phyloP scores from a whole-genome alignment of 2,113 vertebrate species.

The Gasterosteus aculeatus region DNA sequence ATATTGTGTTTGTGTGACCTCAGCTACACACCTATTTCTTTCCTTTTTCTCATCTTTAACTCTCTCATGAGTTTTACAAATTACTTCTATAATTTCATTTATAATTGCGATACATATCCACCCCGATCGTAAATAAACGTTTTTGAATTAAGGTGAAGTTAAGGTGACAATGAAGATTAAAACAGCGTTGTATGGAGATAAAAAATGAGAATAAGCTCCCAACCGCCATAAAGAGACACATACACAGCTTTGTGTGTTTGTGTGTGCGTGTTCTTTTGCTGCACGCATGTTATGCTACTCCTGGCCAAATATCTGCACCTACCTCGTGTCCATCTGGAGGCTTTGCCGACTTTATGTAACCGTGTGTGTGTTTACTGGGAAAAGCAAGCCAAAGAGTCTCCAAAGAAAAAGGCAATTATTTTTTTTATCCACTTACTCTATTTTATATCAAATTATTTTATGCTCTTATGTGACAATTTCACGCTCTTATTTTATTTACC shows the following conservation, averaged over 20 bases:
- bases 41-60: neutral
- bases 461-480: too few relatives aligned
- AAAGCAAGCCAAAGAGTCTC: slow-evolving; percentile 31
- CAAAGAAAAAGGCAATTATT: slow-evolving; percentile 40
- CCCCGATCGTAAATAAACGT: neutral
- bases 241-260: slow-evolving; percentile 1
- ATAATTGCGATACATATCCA: neutral
- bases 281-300: slow-evolving; percentile 16
- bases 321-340: slow-evolving; percentile 52
- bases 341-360: slow-evolving; percentile 55
- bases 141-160: slow-evolving; percentile 2
- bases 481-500: slow-evolving; percentile 23
- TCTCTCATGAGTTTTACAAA: neutral
- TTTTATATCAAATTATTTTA: too few relatives aligned
- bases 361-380: slow-evolving; percentile 38
- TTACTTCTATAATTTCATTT: neutral
- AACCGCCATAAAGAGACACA: neutral
- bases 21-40: neutral
- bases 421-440: neutral
- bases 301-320: slow-evolving; percentile 29
- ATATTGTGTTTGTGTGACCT: neutral
- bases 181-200: neutral
- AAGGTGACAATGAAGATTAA: slow-evolving; percentile 7
- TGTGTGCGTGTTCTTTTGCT: neutral
- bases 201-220: slow-evolving; percentile 13